Base-by-base conservation (phyloP, 2,888 invertebrate species). In the Mechanitis messenoides region DNA sequence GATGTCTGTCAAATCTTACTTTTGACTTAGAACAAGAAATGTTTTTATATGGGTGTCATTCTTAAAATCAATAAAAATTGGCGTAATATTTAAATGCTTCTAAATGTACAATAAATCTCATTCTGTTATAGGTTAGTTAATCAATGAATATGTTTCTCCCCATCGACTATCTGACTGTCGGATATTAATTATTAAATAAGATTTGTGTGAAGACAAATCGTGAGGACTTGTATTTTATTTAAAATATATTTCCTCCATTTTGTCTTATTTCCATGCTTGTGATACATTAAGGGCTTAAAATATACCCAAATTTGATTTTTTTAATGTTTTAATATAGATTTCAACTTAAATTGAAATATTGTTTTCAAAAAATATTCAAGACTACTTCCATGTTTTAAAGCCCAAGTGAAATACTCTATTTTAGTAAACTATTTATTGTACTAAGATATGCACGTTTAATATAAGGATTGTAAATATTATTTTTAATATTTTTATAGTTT, bases 161-260 rank as follows among this genome's bases (percentile, higher is more conserved):
- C 50, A 50, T 50, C 50, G 50, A 50, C 50, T 50, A 50, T 28
- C 50, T 9, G 6, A 50, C 3, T 31, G 50, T 50, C 50, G 46
- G 56, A 55, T 58, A 60, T 47, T 6, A n/a, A 55, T 33, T 38
- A 57, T 28, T 45, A 20, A 33, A 54, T n/a, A 11, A 33, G 11
- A 31, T 20, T 38, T 11, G 12, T 38, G 20, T n/a, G 50, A 64
- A 64, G 83, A 87, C 87, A 79, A 83, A 84, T 79, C 79, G 90
- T 65, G 90, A 91, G 90, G 89, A 91, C 83, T 83, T 77, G 77
- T 87, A 90, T 90, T 91, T 85, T 72, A 69, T 70, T 58, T 65
- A 85, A 90, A 91, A 90, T 90, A 82, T 79, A 68, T 77, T 84
- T 87, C 85, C 90, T 91, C 81, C 90, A 76, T 62, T 85, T 85